Percentiles rank a stretch among this genome's conserved stretches.
These are phyloP conservation scores for Notechis scutatus DNA, from an alignment of 2,113 vertebrate genomes.

Conservation along the genomic window DNA sequence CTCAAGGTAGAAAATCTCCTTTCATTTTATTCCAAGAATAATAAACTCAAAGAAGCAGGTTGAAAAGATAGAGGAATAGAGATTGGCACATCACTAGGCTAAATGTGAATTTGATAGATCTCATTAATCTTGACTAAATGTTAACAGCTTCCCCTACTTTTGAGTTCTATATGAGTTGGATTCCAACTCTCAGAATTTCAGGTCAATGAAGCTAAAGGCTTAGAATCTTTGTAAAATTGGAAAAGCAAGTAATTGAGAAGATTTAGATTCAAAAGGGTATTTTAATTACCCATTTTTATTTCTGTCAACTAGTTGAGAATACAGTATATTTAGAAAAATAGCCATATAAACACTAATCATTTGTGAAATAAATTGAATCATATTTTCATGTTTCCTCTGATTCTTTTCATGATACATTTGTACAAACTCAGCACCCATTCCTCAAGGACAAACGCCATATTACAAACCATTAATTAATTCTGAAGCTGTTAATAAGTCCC, in stretches of 20 bases:
- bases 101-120: neutral
- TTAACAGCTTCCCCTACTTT: neutral
- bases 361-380: neutral
- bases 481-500: neutral
- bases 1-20: neutral
- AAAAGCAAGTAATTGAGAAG: neutral
- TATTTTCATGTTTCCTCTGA: neutral
- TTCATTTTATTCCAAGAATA: neutral
- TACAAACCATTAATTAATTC: neutral
- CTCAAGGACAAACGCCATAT: neutral
- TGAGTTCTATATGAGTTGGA: neutral
- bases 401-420: neutral
- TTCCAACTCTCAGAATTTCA: neutral
- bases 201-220: neutral
- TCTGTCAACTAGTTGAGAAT: neutral
- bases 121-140: neutral
- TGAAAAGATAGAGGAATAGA: neutral
- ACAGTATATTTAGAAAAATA: neutral
- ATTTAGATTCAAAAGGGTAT: neutral
- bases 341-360: neutral
- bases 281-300: neutral
- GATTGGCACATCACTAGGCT: neutral
- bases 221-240: neutral
- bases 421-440: neutral
- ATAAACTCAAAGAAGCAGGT: neutral